Percentiles rank a stretch among this genome's conserved stretches.
Evolutionary conservation across 2,797 vertebrate genomes (phyloP).

Genomic region (Synanceia verrucosa): DNA sequence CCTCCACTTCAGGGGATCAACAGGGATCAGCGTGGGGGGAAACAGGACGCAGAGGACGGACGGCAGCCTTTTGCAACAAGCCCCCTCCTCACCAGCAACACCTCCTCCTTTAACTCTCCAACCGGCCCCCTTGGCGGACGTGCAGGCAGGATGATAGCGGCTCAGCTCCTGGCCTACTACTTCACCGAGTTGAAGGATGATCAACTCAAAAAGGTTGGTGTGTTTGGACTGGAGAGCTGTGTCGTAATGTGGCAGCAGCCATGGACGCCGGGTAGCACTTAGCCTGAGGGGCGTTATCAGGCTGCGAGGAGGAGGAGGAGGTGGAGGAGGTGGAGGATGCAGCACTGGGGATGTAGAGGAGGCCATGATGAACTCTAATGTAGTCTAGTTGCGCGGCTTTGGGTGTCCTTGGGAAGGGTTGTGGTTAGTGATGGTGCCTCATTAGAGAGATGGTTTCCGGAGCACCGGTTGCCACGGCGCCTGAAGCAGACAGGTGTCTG

Average conservation of each 20-base stretch:
- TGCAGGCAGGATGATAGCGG: conserved; percentile 91
- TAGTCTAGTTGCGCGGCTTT: background rate
- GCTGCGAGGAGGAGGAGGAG: conserved; percentile 11
- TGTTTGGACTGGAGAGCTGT: background rate
- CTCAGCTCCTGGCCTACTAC: conserved; percentile 97
- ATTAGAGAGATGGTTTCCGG: conserved; percentile 39
- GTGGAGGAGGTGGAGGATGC: conserved; percentile 24
- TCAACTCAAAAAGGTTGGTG: conserved; percentile 91
- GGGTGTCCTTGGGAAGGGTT: conserved; percentile 66
- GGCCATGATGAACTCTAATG: conserved; percentile 13
- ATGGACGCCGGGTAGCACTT: background rate
- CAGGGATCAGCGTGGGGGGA: conserved; percentile 39
- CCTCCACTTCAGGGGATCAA: conserved; percentile 22
- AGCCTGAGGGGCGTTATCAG: conserved; percentile 18
- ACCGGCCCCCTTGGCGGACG: conserved; percentile 42
- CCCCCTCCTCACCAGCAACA: background rate
- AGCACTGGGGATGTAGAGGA: background rate
- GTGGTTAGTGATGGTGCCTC: conserved; percentile 32
- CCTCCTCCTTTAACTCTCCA: conserved; percentile 15
- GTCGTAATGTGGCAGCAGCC: too few relatives aligned
- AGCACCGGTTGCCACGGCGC: conserved; percentile 47
- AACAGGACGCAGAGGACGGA: background rate
- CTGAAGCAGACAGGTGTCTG: conserved; percentile 69
- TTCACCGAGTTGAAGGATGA: conserved; percentile 98
- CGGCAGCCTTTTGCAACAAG: conserved; percentile 20